phyloP scores from a whole-genome alignment of 2,797 vertebrate species.

The Philypnodon macrostomus region DNA sequence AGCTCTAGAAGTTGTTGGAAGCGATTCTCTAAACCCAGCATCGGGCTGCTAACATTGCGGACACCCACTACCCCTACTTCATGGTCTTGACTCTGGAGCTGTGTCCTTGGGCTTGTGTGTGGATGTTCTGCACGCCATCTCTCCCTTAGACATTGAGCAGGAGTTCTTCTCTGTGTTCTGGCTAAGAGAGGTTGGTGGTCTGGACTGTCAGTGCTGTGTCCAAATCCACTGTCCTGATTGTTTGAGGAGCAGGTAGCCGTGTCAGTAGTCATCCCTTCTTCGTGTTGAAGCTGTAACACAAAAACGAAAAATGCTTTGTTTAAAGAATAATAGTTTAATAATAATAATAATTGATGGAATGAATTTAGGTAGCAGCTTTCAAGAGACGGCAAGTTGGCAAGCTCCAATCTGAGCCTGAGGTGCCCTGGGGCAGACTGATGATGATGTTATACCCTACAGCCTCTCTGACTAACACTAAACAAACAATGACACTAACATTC shows the following conservation, averaged over 20 bases:
- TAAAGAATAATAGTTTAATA: too few relatives aligned
- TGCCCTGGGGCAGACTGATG: too few relatives aligned
- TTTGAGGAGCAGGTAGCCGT: constrained; percentile 91
- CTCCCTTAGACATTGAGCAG: constrained; percentile 65
- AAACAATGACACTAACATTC: too few relatives aligned
- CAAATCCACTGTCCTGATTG: constrained; percentile 90
- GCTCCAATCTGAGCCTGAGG: too few relatives aligned
- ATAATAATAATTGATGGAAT: too few relatives aligned
- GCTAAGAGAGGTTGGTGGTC: constrained; percentile 81
- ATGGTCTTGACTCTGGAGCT: constrained; percentile 48
- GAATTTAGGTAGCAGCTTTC: too few relatives aligned
- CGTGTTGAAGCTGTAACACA: constrained; percentile 74
- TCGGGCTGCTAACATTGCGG: constrained; percentile 58
- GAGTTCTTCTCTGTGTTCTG: constrained; percentile 66
- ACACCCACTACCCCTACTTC: constrained; percentile 51
- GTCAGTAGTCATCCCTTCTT: constrained; percentile 87
- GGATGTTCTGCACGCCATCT: constrained; percentile 70
- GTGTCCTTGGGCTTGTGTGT: constrained; percentile 42
- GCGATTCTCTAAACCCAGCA: constrained; percentile 75
- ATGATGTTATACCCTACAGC: too few relatives aligned
- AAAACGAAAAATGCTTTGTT: background rate
- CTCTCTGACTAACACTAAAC: too few relatives aligned
- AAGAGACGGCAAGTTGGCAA: too few relatives aligned
- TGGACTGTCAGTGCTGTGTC: constrained; percentile 85
- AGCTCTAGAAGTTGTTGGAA: constrained; percentile 92